A percentile compares a stretch with the other conserved stretches of the same genome.
Evolutionary conservation across 2,888 invertebrate species (phyloP).

Genomic region (Xestia ashworthii): DNA sequence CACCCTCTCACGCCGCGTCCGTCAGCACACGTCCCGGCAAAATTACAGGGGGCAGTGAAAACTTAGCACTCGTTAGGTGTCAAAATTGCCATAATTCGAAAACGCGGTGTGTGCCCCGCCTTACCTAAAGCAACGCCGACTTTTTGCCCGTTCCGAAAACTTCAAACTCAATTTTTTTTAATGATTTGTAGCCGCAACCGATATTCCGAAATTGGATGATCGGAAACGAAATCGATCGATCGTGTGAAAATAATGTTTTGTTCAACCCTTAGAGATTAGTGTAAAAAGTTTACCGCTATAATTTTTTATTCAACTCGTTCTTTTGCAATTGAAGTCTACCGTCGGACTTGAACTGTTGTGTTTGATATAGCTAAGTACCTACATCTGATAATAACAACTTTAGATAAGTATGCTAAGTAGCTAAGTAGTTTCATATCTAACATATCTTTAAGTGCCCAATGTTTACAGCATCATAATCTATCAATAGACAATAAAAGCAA

Average conservation of each 20-base stretch:
- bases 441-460: conserved; percentile 56
- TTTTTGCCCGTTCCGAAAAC: conserved; percentile 85
- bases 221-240: conserved; percentile 81
- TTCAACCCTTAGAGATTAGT: conserved; percentile 68
- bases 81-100: conserved; percentile 90
- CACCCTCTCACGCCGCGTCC: conserved; percentile 69
- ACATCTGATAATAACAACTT: conserved; percentile 33
- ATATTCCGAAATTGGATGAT: conserved; percentile 88
- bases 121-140: conserved; percentile 85
- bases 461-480: conserved; percentile 61
- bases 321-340: conserved; percentile 18
- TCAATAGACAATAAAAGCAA: conserved; percentile 58
- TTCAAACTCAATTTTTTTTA: conserved; percentile 85
- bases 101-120: conserved; percentile 84
- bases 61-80: conserved; percentile 90
- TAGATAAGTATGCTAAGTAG: conserved; percentile 54
- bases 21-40: conserved; percentile 81
- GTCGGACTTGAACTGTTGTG: conserved; percentile 2
- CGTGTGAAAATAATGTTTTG: conserved; percentile 87
- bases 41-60: conserved; percentile 86
- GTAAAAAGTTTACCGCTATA: conserved; percentile 57
- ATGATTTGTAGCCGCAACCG: conserved; percentile 88
- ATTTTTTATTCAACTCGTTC: conserved; percentile 45
- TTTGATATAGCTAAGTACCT: neutral
- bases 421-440: conserved; percentile 62